Base-by-base conservation (phyloP, 2,797 vertebrate genomes). In the Lutjanus campechanus region DNA sequence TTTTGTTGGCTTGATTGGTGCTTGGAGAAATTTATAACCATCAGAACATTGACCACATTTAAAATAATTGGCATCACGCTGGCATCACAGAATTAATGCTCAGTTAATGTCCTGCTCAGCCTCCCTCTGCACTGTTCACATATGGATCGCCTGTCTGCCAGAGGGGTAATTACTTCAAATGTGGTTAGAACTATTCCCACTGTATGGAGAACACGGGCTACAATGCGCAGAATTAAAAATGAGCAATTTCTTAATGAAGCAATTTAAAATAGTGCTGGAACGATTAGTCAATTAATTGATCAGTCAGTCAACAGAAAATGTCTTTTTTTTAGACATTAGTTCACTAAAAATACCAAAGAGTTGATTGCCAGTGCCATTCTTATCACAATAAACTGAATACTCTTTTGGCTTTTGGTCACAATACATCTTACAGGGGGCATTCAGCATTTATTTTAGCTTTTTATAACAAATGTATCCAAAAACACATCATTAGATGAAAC, bases 11-110 rank as follows among this genome's bases (percentile, higher is more conserved):
- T 64, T 79, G 67, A 84, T 76, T 83, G 76, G 54, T 66, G 73
- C 47, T 81, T 74, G 22, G 40, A 75, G 66, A 81, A 72, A 88
- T 84, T 17, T 84, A 83, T 69, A 79, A 82, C 69, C 67, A 58
- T 74, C 67, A 78, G 58, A 88, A 78, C 83, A 82, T 43, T 82
- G 88, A 79, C 81, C 83, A 75, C 76, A 82, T 89, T 86, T 85
- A 85, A 87, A 90, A 90, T 90, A 89, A 92, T 89, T 90, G 81
- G 76, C 88, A 76, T 72, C 85, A 86, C 50, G 59, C 86, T 83
- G 79, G 73, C 81, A 84, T 89, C 66, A 56, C 85, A 68, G 84
- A 89, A 90, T 85, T 88, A 90, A 90, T 90, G 88, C 81, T 88
- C 69, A 64, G 76, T 89, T 92, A 91, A 92, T 88, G 85, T 79